Evolutionary conservation across 2,113 vertebrate species (phyloP).

Genomic region (Pundamilia nyererei): DNA sequence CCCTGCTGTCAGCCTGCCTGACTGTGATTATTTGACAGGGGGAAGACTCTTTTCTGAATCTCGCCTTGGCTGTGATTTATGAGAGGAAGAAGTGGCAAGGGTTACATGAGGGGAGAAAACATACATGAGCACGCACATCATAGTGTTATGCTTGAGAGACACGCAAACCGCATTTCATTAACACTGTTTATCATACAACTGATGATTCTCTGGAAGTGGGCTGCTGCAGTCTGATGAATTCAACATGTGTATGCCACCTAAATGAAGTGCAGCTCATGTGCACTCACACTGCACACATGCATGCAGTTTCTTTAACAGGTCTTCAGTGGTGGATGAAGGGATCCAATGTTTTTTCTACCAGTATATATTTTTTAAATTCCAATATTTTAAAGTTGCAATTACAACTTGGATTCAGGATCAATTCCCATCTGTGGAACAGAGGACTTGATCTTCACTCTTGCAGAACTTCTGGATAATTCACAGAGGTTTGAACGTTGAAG

Average conservation of each 20-base stretch:
- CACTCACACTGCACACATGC: not conserved
- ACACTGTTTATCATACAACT: conserved; percentile 30
- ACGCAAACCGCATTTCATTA: conserved; percentile 25
- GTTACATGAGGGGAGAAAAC: conserved; percentile 33
- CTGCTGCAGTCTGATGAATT: conserved; percentile 22
- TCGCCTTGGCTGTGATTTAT: conserved; percentile 50
- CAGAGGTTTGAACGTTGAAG: accelerated
- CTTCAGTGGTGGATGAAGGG: not conserved
- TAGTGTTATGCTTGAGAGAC: not conserved
- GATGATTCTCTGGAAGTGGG: not conserved
- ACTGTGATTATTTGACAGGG: conserved; percentile 54
- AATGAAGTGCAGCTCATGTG: not conserved
- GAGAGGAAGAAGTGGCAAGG: conserved; percentile 46
- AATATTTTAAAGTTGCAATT: not conserved
- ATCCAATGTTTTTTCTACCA: not conserved
- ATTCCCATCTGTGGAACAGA: not conserved
- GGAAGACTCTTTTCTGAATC: conserved; percentile 34
- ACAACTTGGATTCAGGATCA: not conserved
- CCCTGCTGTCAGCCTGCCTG: conserved; percentile 14
- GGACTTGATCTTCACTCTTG: not conserved
- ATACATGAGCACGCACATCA: conserved; percentile 1
- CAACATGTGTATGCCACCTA: conserved; percentile 12
- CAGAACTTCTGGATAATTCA: not conserved
- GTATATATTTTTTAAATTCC: not conserved
- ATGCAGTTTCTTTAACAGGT: not conserved